Evolutionary conservation across 2,113 vertebrate species (phyloP).

Genomic region (Castor canadensis): DNA sequence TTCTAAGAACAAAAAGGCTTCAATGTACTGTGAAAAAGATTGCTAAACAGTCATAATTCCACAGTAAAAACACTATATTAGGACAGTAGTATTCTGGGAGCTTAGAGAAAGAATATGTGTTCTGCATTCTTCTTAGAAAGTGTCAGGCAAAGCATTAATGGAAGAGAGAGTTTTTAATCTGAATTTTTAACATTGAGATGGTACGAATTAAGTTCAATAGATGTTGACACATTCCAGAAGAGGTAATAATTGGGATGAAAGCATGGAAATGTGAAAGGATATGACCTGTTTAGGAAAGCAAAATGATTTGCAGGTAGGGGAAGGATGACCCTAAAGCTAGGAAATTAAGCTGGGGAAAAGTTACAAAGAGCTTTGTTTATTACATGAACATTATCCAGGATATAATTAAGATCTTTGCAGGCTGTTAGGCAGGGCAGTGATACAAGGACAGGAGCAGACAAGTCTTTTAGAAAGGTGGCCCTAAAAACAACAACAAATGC

Average conservation of each 20-base stretch:
- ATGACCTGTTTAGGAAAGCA: not conserved
- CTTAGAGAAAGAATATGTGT: not conserved
- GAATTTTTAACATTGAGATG: not conserved
- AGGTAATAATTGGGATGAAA: not conserved
- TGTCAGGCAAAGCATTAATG: not conserved
- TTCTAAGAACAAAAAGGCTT: not conserved
- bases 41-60: not conserved
- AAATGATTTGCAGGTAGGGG: not conserved
- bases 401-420: not conserved
- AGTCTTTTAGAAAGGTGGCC: not conserved
- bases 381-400: not conserved
- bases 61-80: not conserved
- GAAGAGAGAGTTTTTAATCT: not conserved
- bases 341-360: not conserved
- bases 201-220: not conserved
- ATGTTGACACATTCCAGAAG: not conserved
- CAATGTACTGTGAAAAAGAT: not conserved
- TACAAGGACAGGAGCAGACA: not conserved
- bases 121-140: not conserved
- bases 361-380: no score
- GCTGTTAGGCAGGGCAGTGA: not conserved
- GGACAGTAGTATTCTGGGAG: not conserved
- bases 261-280: not conserved
- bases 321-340: not conserved
- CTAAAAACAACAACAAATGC: no score